Evolutionary conservation across 2,797 vertebrate genomes (phyloP), one percentile per base, ranked within the genome.

Genomic region (Brotogeris chrysoptera): DNA sequence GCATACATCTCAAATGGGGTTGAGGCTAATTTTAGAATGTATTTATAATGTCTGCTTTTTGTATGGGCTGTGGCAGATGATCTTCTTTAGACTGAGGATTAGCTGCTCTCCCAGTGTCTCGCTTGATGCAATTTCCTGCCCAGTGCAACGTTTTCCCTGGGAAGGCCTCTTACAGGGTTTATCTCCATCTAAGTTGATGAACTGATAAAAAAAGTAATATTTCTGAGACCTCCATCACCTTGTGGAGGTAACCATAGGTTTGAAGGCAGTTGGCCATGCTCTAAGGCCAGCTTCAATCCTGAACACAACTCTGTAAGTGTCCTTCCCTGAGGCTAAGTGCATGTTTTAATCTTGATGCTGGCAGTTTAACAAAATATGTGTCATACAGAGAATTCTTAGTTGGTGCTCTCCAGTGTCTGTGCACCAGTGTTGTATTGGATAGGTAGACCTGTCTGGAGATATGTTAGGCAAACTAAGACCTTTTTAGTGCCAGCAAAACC

Each of bases 251-350:
- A 43, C 34, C 7, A 24, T 59, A 28, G 14, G 10, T 38, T 50
- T 32, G 24, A 84, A 92, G 38, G 60, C 36, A 46, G 44, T 27
- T 84, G 41, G 12, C 61, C 5, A 10, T 0, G 1, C 39, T 71
- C 17, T 52, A 46, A 83, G 30, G 24, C 2, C 16, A 66, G 24
- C 15, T 13, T 13, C 5, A 15, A 28, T 15, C 28, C 25, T 8
- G 6, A 57, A n/a, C 8, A 23, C 0, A 7, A 43, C 39, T 46
- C 47, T 59, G 8, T 74, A 30, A 80, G 7, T 19, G 47, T 84
- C 9, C 11, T 44, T 65, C 43, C 30, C 30, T 73, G 49, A 25
- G 46, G n/a, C 60, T 63, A 43, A 63, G 25, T 0, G 0, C 1
- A 1, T 65, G 10, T 64, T 90, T 90, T 84, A 38, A 65, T 80